Evolutionary conservation across 2,113 vertebrate genomes (phyloP).

Genomic region (Castor canadensis): DNA sequence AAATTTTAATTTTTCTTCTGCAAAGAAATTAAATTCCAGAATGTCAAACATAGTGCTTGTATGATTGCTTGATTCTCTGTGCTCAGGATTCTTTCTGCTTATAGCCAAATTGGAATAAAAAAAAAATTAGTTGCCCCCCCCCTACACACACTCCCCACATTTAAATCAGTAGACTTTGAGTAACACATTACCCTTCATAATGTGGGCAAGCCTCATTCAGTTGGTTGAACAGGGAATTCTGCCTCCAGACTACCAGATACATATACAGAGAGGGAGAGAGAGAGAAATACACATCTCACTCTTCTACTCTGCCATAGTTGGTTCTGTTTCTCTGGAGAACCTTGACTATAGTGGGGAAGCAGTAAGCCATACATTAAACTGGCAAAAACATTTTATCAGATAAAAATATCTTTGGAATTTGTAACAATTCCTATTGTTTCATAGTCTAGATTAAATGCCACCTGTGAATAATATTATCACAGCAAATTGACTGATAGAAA

Average conservation of each 20-base stretch:
- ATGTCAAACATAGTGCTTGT: not conserved
- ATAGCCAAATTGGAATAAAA: slow-evolving; percentile 13
- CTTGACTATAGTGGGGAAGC: not conserved
- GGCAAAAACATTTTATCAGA: not conserved
- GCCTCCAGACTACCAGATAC: not conserved
- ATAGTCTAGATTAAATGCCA: not conserved
- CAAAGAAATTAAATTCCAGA: slow-evolving; percentile 22
- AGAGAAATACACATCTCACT: not conserved
- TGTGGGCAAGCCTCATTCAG: not conserved
- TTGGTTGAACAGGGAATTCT: not conserved
- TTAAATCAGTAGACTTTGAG: not conserved
- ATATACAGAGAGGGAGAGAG: too few relatives aligned
- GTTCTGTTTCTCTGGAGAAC: not conserved
- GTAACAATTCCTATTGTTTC: not conserved
- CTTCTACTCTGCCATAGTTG: too few relatives aligned
- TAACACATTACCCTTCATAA: not conserved
- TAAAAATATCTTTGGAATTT: slow-evolving; percentile 13
- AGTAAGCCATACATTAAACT: not conserved
- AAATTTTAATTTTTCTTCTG: slow-evolving; percentile 21
- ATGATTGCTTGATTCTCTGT: slow-evolving; percentile 3
- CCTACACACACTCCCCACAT: too few relatives aligned
- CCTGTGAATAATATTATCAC: not conserved
- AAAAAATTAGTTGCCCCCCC: slow-evolving; percentile 31
- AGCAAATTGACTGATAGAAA: not conserved
- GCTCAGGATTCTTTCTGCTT: slow-evolving; percentile 13